A percentile compares a stretch with the other conserved stretches of the same genome.
These are phyloP conservation scores for Rhinichthys klamathensis DNA, from an alignment of 2,113 vertebrate genomes.

Conservation along the genomic window DNA sequence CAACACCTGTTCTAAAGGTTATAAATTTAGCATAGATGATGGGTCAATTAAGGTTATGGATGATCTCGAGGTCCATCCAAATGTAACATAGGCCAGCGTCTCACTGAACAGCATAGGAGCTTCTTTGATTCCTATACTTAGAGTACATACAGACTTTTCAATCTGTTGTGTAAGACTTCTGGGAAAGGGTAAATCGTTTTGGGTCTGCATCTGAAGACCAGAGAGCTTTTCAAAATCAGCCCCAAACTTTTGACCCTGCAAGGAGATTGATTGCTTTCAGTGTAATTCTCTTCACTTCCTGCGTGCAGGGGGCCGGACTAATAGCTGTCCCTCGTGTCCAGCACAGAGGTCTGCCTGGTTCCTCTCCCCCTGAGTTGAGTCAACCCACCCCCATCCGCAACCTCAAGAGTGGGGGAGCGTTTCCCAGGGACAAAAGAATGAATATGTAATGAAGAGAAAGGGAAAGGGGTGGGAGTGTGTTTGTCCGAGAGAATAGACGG, in stretches of 20 bases:
- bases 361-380: conserved; percentile 30
- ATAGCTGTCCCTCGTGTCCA: conserved; percentile 29
- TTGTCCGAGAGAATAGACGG: conserved; percentile 54
- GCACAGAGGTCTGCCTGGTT: conserved; percentile 11
- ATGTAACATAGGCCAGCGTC: neutral
- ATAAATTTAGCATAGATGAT: neutral
- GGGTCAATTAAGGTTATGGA: neutral
- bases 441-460: conserved; percentile 73
- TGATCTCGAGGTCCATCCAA: neutral
- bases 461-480: conserved; percentile 40
- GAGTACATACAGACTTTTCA: conserved; percentile 8
- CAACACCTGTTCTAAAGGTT: neutral
- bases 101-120: neutral
- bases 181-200: conserved; percentile 5
- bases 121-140: neutral
- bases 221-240: neutral
- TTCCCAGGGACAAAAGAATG: conserved; percentile 78
- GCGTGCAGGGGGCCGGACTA: conserved; percentile 28
- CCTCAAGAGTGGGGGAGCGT: conserved; percentile 67
- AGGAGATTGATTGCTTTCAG: conserved; percentile 41
- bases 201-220: neutral
- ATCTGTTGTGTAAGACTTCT: conserved; percentile 14
- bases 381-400: conserved; percentile 67
- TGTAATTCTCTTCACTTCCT: conserved; percentile 47
- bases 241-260: conserved; percentile 36